Base-by-base conservation (phyloP, 1,140 invertebrate genomes). In the Drosophila leontia region DNA sequence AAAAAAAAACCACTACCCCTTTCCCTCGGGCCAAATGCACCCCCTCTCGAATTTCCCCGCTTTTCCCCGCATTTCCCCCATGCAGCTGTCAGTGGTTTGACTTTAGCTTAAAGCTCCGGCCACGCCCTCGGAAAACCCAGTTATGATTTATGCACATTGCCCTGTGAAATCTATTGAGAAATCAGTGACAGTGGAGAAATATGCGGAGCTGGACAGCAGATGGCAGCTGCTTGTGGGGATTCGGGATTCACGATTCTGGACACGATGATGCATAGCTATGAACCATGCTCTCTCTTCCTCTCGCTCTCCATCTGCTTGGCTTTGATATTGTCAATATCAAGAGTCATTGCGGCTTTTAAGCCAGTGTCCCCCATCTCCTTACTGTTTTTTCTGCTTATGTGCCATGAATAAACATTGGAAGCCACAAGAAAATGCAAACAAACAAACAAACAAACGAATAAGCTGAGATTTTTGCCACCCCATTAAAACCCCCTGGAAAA, bases 71-170 rank as follows among this genome's bases (percentile, higher is more conserved):
- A 35, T 15, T 37, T 35, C 53, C 51, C 56, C 47, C 50, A 65
- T 81, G 75, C 75, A 80, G 59, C 71, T 76, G 81, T 79, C 70
- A 86, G 63, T 77, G 78, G 64, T 62, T 71, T 88, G 84, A 87
- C 84, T 88, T 88, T 87, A 88, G 80, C 84, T 87, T 88, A 88
- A 87, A 65, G 57, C 67, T 60, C 45, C 26, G 64, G 41, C 55
- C 63, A 23, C 61, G 53, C 37, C 61, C 65, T 67, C 41, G 32
- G 34, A 15, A 57, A 57, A 64, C 37, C 79, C 41, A 53, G 51
- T 63, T 83, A 88, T 87, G 84, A 87, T 87, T 87, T 87, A 88
- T 87, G 84, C 84, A 87, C 78, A 87, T 83, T 87, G 64, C 82
- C 58, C 71, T 78, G 77, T 78, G 80, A 87, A 87, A 87, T 88